A percentile compares a stretch with the other conserved stretches of the same genome.
Conservation (phyloP, 2,888 invertebrate genomes). For the Mythimna impura region DNA sequence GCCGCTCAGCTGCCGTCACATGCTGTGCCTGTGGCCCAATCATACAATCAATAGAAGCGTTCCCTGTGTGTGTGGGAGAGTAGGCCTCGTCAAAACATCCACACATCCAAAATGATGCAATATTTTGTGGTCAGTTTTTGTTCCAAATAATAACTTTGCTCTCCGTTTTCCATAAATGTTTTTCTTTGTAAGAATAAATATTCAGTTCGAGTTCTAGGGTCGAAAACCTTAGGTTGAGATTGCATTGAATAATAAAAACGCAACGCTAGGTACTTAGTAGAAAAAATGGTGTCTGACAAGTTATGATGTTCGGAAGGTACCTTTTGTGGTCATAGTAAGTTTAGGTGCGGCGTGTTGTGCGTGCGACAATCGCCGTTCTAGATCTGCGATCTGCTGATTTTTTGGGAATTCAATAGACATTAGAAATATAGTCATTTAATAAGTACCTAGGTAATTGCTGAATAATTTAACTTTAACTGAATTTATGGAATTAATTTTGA, state of each 20-base stretch:
- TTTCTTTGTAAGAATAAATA: neutral
- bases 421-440: neutral
- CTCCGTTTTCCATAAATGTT: neutral
- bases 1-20: constrained; percentile 21
- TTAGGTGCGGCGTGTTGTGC: constrained; percentile 20
- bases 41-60: constrained; percentile 54
- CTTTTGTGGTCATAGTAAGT: neutral
- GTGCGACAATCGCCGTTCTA: constrained; percentile 27
- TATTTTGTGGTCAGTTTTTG: constrained; percentile 7
- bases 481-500: neutral
- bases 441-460: neutral
- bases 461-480: neutral
- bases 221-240: constrained; percentile 21
- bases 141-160: constrained; percentile 9
- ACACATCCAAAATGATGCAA: constrained; percentile 4
- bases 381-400: constrained; percentile 7
- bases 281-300: constrained; percentile 10
- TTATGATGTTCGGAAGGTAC: constrained; percentile 11
- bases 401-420: neutral
- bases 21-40: constrained; percentile 44
- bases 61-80: constrained; percentile 1
- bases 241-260: constrained; percentile 11
- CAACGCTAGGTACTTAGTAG: neutral
- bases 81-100: constrained; percentile 10
- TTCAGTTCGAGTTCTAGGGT: constrained; percentile 9